phyloP scores from a whole-genome alignment of 2,113 vertebrate species.

The Melanostigma gelatinosum region DNA sequence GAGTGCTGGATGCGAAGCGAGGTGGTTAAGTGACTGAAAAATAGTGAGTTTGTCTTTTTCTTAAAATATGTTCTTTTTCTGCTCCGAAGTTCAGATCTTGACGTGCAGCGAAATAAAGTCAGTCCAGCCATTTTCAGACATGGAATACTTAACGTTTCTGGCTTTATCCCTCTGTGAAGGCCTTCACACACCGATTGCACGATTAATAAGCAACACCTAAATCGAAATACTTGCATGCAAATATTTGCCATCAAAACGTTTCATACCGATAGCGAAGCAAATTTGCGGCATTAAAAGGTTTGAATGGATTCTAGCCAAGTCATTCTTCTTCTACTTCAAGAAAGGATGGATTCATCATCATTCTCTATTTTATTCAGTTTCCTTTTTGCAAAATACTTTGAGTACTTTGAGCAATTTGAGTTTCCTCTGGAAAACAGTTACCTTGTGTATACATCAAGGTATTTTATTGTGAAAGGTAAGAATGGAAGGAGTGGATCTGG shows the following conservation, averaged over 20 bases:
- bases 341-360: no score
- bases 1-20: conserved; percentile 22
- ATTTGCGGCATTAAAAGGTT: not conserved
- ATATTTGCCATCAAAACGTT: not conserved
- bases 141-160: not conserved
- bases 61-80: conserved; percentile 51
- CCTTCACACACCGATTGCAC: not conserved
- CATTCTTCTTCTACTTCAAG: not conserved
- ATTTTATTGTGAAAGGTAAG: not conserved
- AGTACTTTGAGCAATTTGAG: not conserved
- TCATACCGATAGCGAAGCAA: not conserved
- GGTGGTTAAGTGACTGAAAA: conserved; percentile 51
- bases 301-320: not conserved
- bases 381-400: no score
- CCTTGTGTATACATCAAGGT: not conserved
- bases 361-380: no score
- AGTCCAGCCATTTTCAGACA: not conserved
- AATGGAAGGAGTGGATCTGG: no score
- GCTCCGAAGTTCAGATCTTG: conserved; percentile 6
- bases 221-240: not conserved
- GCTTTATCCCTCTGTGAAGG: not conserved
- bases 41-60: conserved; percentile 27
- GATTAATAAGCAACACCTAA: not conserved
- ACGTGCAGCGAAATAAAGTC: conserved; percentile 2
- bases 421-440: not conserved